A percentile compares a stretch with the other conserved stretches of the same genome.
Evolutionary conservation across 1,140 invertebrate species (phyloP).

Genomic region (Rhyacophila brunnea): DNA sequence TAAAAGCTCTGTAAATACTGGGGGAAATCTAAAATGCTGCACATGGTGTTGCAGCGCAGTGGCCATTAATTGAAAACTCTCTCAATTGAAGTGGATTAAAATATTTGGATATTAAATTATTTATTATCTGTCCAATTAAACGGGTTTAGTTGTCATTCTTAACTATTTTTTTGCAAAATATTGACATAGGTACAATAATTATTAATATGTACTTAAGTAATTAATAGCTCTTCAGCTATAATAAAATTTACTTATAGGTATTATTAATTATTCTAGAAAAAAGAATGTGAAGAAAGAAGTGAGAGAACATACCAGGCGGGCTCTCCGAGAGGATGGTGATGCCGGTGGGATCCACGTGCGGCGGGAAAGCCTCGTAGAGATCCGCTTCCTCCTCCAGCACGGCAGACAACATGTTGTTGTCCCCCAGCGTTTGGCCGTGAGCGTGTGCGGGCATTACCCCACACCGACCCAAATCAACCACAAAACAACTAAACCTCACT

Average conservation of each 20-base stretch:
- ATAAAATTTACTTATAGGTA: background rate
- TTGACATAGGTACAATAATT: too few relatives aligned
- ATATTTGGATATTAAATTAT: too few relatives aligned
- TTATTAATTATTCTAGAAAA: background rate
- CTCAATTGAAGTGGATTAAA: too few relatives aligned
- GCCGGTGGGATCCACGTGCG: conserved; percentile 69
- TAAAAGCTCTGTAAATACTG: too few relatives aligned
- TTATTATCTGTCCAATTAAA: too few relatives aligned
- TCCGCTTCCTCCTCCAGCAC: conserved; percentile 71
- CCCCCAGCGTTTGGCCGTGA: background rate
- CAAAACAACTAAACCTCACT: background rate
- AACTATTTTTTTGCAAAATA: too few relatives aligned
- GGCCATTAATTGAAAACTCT: too few relatives aligned
- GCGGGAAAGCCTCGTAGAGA: conserved; percentile 69
- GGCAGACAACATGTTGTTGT: conserved; percentile 50
- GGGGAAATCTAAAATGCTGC: too few relatives aligned
- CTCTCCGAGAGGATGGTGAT: conserved; percentile 62
- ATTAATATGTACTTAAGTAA: too few relatives aligned
- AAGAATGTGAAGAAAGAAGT: background rate
- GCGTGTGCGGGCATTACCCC: conserved; percentile 48
- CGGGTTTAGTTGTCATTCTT: too few relatives aligned
- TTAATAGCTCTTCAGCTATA: background rate
- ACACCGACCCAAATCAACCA: conserved; percentile 5
- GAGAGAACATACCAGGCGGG: conserved; percentile 45
- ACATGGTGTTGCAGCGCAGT: too few relatives aligned